Evolutionary conservation across 2,797 vertebrate genomes (phyloP), one percentile per base, ranked within the genome.

Genomic region (Chloroceryle amazona): DNA sequence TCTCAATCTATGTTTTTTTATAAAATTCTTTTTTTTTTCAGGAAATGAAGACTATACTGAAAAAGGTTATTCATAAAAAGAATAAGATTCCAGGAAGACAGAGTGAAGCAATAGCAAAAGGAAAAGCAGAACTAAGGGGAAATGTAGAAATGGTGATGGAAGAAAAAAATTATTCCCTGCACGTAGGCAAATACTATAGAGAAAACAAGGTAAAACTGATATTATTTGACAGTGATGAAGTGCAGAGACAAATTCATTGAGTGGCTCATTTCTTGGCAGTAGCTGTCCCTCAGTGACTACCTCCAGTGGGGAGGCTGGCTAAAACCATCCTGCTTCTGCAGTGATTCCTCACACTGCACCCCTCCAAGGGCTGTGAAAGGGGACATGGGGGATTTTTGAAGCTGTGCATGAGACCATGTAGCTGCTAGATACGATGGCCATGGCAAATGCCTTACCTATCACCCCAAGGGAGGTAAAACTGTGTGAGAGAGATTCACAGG

Each of bases 221-320:
- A 57, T 12, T 35, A 37, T 54, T 55, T 46, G 65, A 15, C 6
- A 55, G 14, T 22, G 28, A 15, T 20, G 12, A 26, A 13, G 47
- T 55, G 42, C 47, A 31, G 60, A 29, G 22, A 7, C 19, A 35
- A 21, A 8, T n/a, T 57, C 37, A 3, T 2, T 1, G n/a, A 13
- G 3, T 0, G 3, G 35, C 13, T 79, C 17, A 1, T 12, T 31
- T 29, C 26, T 12, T 37, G 33, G 18, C 7, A 5, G 29, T 10
- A 31, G 51, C 29, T n/a, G 35, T 37, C 35, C 26, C 23, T 4
- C 0, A 28, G 23, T 4, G 11, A 26, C 25, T 12, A 20, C 25
- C 23, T 4, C 26, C 22, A 4, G 1, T 0, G 0, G 6, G 12
- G 28, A 26, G 10, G 14, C 3, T 3, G 10, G 23, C 55, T 13